These are phyloP conservation scores for Temnothorax unifasciatus DNA, from an alignment of 2,888 invertebrate genomes.

Conservation along the genomic window DNA sequence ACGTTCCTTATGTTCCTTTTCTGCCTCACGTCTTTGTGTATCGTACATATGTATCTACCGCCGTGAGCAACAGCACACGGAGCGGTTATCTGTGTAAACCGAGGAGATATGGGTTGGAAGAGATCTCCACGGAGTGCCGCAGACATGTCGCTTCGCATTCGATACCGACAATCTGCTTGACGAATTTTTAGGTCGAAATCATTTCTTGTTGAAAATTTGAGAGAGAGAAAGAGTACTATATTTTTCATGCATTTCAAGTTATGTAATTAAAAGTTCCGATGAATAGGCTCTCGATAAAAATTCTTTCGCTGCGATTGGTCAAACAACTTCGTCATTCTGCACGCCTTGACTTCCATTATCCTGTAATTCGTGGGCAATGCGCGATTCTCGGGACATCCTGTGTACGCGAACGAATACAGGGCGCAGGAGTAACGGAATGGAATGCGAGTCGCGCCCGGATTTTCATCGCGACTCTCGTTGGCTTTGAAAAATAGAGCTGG, in stretches of 20 bases:
- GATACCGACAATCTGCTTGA: background rate
- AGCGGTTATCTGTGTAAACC: conserved; percentile 56
- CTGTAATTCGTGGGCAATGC: background rate
- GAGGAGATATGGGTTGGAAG: conserved; percentile 26
- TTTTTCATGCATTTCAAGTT: background rate
- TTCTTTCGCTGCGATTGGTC: background rate
- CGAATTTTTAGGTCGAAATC: background rate
- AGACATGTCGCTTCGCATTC: background rate
- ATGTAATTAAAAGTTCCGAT: background rate
- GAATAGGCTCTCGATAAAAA: background rate
- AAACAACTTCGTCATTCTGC: background rate
- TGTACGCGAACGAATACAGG: conserved; percentile 24
- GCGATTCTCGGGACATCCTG: background rate
- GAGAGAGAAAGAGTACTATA: background rate
- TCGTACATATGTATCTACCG: conserved; percentile 57
- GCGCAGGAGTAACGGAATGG: conserved; percentile 36
- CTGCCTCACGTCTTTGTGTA: conserved; percentile 27
- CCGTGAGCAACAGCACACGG: conserved; percentile 40
- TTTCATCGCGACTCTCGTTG: conserved; percentile 52
- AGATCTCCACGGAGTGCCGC: conserved; percentile 26
- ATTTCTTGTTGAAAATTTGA: background rate
- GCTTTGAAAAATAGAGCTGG: conserved; percentile 49
- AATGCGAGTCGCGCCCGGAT: conserved; percentile 55
- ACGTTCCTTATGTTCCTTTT: conserved; percentile 45
- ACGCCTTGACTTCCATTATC: conserved; percentile 3